Evolutionary conservation across 2,797 vertebrate species (phyloP), one percentile per base, ranked within the genome.

Genomic region (Xerus rutilus): DNA sequence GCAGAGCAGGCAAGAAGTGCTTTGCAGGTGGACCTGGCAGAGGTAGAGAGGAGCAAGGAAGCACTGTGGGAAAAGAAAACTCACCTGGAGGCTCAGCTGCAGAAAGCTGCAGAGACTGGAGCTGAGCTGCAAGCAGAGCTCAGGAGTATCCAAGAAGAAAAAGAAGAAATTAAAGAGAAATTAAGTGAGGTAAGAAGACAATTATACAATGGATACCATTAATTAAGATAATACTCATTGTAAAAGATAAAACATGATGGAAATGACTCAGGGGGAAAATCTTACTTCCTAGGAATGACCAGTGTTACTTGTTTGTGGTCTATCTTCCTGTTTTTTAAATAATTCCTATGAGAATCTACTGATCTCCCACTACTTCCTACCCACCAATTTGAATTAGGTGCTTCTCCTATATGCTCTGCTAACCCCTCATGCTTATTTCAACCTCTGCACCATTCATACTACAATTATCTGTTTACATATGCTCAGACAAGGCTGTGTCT

Each of bases 31-130:
- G 98, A 99, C 83, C 77, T 99, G 78, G 97, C 59, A 3, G 93
- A 95, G 3, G 95, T 97, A 12, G 96, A 97, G 86, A 95, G 89
- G 90, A 97, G 97, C 97, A 97, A 96, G 1, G 95, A 97, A 87
- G 96, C 98, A 89, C 98, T 99, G 86, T 98, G 97, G 90, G 49
- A 97, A 64, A 96, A 98, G 93, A 98, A 97, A 85, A 95, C 79
- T 32, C 94, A 17, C 7, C 96, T 99, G 92, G 98, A 99, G 90
- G 97, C 97, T 69, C 98, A 99, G 83, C 85, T 99, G 74, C 98
- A 98, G 91, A 92, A 96, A 54, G 96, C 98, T 1, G 98, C 98
- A 65, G 90, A 96, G 76, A 97, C 98, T 62, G 92, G 93, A 73
- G 96, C 98, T n/a, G 97, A 96, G 83, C 98, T 99, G 69, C 98